Base-by-base conservation (phyloP, 2,888 invertebrate species). In the Cyclophora albipunctata region DNA sequence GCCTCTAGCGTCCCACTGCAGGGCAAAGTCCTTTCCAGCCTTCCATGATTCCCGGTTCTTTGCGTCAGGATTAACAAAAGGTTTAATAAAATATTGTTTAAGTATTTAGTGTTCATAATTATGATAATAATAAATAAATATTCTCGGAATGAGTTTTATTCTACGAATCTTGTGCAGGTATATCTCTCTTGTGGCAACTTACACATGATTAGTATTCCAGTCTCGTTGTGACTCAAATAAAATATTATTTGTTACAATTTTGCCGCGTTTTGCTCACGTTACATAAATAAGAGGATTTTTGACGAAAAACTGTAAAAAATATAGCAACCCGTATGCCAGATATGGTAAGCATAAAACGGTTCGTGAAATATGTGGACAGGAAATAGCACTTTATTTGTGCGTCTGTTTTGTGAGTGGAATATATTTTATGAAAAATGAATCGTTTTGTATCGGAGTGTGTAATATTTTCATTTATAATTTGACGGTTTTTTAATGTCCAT, bases 331-430 rank as follows among this genome's bases (percentile, higher is more conserved):
- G 45, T 45, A 45, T 43, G 49, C 43, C 20, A 5, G 34, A 43
- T 33, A 49, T 47, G 51, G 51, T 54, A 54, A 51, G 54, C 51
- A 49, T 51, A 51, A 46, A 51, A 49, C 44, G 45, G 54, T 47
- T 49, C 46, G 34, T 41, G 51, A 46, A 47, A 54, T 49, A 51
- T 54, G 49, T 47, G 51, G 42, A 49, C 49, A 46, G 44, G 45
- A 48, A 54, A 54, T 45, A 47, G 49, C 54, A 44, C 49, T 46
- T 49, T 51, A 51, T 50, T 50, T 47, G 49, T 7, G 20, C 42
- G 46, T 43, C 51, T 47, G 47, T 51, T 37, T 51, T 51, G 51
- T 51, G 47, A 37, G 42, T 47, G 43, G 51, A 54, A 54, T 48
- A 54, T 49, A 47, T 54, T 50, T 48, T 50, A 37, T 20, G 20